Percentiles rank a stretch among this genome's conserved stretches.
phyloP scores from a whole-genome alignment of 2,113 vertebrate species.

The Actenoides hombroni region DNA sequence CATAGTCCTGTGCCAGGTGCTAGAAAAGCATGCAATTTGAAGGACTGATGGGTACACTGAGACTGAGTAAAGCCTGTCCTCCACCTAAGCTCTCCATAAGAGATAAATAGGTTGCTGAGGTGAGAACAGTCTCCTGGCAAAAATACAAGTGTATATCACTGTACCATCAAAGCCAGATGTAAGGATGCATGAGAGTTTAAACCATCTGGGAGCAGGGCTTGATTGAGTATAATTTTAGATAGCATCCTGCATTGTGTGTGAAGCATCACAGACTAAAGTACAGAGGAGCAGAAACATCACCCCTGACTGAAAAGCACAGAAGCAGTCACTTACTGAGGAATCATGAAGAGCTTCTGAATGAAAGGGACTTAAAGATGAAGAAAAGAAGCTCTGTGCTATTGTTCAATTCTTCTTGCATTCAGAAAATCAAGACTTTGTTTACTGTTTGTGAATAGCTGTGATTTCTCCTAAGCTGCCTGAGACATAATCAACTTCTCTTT shows the following conservation, averaged over 20 bases:
- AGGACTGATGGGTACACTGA: background rate
- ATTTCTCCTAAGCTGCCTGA: background rate
- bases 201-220: background rate
- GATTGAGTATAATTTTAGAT: background rate
- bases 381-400: background rate
- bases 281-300: background rate
- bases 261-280: background rate
- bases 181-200: background rate
- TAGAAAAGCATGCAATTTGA: background rate
- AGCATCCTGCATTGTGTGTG: background rate
- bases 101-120: background rate
- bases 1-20: rapidly evolving
- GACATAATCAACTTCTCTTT: background rate
- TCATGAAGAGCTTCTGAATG: background rate
- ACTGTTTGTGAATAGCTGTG: background rate
- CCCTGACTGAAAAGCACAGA: background rate
- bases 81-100: background rate
- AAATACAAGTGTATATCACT: background rate
- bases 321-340: background rate
- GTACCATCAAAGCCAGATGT: background rate
- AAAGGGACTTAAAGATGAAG: background rate
- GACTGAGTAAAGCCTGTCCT: background rate
- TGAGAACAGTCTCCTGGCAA: background rate
- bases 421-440: background rate
- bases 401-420: background rate